Evolutionary conservation across 2,797 vertebrate species (phyloP).

Genomic region (Varecia variegata): DNA sequence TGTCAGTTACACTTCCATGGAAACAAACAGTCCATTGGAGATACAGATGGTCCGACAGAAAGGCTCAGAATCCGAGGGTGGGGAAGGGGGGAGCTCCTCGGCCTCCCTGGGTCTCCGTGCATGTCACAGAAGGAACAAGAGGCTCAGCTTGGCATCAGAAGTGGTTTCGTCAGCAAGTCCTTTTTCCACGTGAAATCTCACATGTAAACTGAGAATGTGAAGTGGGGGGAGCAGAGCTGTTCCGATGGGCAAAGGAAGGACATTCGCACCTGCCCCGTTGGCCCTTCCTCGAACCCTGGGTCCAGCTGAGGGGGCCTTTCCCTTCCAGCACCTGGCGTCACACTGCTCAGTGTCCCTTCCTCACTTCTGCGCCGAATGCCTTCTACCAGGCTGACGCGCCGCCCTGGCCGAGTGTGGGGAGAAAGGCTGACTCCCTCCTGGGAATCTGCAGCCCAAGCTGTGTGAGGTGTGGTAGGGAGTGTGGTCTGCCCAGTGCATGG

Average conservation of each 20-base stretch:
- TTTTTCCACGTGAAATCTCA: not conserved
- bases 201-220: not conserved
- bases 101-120: not conserved
- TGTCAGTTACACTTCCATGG: not conserved
- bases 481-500: not conserved
- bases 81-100: not conserved
- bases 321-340: not conserved
- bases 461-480: not conserved
- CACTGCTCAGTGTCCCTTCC: not conserved
- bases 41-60: too few relatives aligned
- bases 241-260: not conserved
- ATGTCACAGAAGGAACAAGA: not conserved
- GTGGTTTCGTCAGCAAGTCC: not conserved
- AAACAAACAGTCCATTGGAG: not conserved
- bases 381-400: not conserved
- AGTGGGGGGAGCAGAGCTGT: not conserved
- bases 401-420: not conserved
- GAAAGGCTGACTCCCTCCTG: not conserved
- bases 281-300: rapidly evolving
- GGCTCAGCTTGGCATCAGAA: not conserved
- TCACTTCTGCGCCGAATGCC: not conserved
- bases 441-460: not conserved
- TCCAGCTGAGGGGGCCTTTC: not conserved
- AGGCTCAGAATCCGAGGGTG: not conserved
- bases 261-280: rapidly evolving